Evolutionary conservation across 2,888 invertebrate genomes (phyloP).

Genomic region (Tricholauxania praeusta): DNA sequence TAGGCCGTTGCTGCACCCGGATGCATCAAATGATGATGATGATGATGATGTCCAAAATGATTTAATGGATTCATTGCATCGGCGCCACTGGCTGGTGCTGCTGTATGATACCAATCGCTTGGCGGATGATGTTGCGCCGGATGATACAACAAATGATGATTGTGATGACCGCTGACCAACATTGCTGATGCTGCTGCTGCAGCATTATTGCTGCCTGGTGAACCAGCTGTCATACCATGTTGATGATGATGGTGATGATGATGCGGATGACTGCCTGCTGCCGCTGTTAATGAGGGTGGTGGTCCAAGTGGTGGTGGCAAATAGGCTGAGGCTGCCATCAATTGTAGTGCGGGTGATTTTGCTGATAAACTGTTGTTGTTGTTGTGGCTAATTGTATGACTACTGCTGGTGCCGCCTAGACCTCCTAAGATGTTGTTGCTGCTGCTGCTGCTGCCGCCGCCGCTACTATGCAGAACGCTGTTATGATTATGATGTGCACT

Average conservation of each 20-base stretch:
- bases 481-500: slow-evolving; percentile 60
- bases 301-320: slow-evolving; percentile 65
- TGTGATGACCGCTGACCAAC: slow-evolving; percentile 62
- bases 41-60: slow-evolving; percentile 73
- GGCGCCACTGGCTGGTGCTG: slow-evolving; percentile 64
- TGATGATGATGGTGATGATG: slow-evolving; percentile 59
- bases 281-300: slow-evolving; percentile 57
- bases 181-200: slow-evolving; percentile 61
- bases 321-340: slow-evolving; percentile 64
- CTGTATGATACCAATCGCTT: slow-evolving; percentile 67
- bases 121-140: slow-evolving; percentile 66
- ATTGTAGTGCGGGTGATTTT: slow-evolving; percentile 62
- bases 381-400: slow-evolving; percentile 45
- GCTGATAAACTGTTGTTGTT: slow-evolving; percentile 46
- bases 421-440: slow-evolving; percentile 38
- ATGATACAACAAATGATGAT: slow-evolving; percentile 67
- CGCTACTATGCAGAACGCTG: slow-evolving; percentile 39
- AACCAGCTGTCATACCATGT: slow-evolving; percentile 45
- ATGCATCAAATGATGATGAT: slow-evolving; percentile 76
- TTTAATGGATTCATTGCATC: slow-evolving; percentile 68
- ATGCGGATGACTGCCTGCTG: slow-evolving; percentile 44
- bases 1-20: slow-evolving; percentile 82
- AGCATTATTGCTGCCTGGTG: slow-evolving; percentile 53
- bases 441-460: slow-evolving; percentile 49
- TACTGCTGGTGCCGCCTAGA: slow-evolving; percentile 53